These are phyloP conservation scores for Oscheius sp. DNA, from an alignment of 2,888 invertebrate genomes.

Conservation along the genomic window DNA sequence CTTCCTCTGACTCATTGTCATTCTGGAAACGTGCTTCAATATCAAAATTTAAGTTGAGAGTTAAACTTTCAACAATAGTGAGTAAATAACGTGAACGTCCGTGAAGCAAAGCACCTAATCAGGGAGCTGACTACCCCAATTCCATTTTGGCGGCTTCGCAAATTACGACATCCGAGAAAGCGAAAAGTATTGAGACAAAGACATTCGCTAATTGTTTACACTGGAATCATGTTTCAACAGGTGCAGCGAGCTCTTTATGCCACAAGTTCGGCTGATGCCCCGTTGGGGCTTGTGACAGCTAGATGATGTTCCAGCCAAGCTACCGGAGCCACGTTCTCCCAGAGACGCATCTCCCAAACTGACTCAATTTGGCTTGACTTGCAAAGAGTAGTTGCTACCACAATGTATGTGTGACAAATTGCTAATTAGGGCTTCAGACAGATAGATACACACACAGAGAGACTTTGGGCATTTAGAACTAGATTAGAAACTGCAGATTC, in stretches of 20 bases:
- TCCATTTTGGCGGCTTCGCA: conserved; percentile 4
- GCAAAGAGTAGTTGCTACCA: too few relatives aligned
- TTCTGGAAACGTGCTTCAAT: neutral
- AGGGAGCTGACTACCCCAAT: neutral
- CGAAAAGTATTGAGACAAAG: neutral
- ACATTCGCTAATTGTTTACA: neutral
- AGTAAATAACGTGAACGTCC: neutral
- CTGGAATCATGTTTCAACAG: neutral
- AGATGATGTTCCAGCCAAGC: too few relatives aligned
- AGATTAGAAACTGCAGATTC: too few relatives aligned
- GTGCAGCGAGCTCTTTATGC: neutral
- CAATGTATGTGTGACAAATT: too few relatives aligned
- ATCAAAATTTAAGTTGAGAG: neutral
- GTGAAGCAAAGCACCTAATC: neutral
- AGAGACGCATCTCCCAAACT: too few relatives aligned
- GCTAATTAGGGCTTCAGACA: too few relatives aligned
- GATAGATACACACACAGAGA: too few relatives aligned
- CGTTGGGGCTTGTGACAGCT: neutral
- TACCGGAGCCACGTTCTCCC: too few relatives aligned
- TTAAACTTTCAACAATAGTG: neutral
- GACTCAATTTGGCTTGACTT: too few relatives aligned
- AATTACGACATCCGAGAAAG: neutral
- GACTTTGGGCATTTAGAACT: too few relatives aligned
- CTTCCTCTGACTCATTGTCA: conserved; percentile 76
- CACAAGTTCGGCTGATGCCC: neutral